Conservation (phyloP, 1,140 invertebrate genomes). For the Drosophila eugracilis region DNA sequence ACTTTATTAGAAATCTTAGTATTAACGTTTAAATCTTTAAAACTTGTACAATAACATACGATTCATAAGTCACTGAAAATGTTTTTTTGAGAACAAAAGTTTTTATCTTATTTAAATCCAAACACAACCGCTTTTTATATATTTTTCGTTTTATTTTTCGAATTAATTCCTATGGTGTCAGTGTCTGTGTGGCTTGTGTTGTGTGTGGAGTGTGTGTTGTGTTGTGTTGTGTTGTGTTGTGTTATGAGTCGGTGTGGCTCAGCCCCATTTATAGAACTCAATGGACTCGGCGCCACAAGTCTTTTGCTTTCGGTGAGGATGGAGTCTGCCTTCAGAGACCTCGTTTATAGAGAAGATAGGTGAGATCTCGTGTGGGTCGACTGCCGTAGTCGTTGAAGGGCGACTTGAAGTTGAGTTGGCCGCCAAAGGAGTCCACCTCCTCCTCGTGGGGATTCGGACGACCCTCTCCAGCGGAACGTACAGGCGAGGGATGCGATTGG, state of each 20-base stretch:
- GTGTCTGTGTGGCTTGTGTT: constrained; percentile 3
- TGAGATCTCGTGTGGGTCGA: constrained; percentile 61
- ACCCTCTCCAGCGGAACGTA: constrained; percentile 1
- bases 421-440: constrained; percentile 38
- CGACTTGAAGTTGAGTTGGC: constrained; percentile 66
- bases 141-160: not conserved
- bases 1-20: not conserved
- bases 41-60: not conserved
- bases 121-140: constrained; percentile 1
- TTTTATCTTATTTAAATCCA: not conserved
- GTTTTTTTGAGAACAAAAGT: not conserved
- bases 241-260: constrained; percentile 1
- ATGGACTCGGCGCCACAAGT: constrained; percentile 2
- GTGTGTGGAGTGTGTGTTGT: not conserved
- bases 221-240: constrained; percentile 3
- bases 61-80: constrained; percentile 2
- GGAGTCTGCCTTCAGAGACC: constrained; percentile 45
- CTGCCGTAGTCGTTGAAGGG: constrained; percentile 71
- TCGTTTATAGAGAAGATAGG: constrained; percentile 63
- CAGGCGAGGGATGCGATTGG: constrained; percentile 38
- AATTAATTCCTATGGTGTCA: not conserved
- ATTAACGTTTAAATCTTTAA: not conserved
- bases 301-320: not conserved
- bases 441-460: constrained; percentile 1
- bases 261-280: constrained; percentile 18